Evolutionary conservation across 2,797 vertebrate genomes (phyloP), one percentile per base, ranked within the genome.

Genomic region (Enteromius thamalakanensis): DNA sequence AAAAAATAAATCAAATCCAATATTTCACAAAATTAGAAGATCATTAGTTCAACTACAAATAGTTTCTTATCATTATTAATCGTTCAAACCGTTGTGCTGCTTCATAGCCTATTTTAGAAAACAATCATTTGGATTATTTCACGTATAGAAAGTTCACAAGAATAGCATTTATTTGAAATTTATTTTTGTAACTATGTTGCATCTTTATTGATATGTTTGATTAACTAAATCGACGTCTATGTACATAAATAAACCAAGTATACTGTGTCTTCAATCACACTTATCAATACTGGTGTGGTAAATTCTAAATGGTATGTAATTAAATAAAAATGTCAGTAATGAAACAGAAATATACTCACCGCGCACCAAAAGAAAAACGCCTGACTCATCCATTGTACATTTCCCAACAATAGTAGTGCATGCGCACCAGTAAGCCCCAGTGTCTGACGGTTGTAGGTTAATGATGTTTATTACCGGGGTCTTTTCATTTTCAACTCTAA

Each of bases 361-460:
- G 2, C 55, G 34, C 17, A 86, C 29, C 14, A 75, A 1, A 42
- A 87, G 79, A 7, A 83, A 71, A 80, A 37, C 17, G 9, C 26
- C 23, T 14, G 40, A 4, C 0, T 8, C 15, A 0, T 17, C 15
- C 14, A 65, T 26, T 17, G 2, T 0, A 15, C 40, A 19, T n/a
- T 1, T 0, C 0, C 0, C 1, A 5, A 21, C 1, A 0, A 2
- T 0, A 12, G 0, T 0, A 9, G 0, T 1, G 76, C 88, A 92
- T 1, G 5, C 0, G 34, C 93, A 95, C 88, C 87, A 91, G 82
- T 91, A 94, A 0, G 29, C 53, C 0, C 89, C 92, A 0, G 88
- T 90, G 86, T 95, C 92, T 0, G 49, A 17, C 1, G 10, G 0
- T 1, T 51, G 87, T 76, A 94, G 0, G 85, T 94, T 90, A 15